Percentiles rank a stretch among this genome's conserved stretches.
These are phyloP conservation scores for Apamea sordens DNA, from an alignment of 2,888 invertebrate genomes.

Conservation along the genomic window DNA sequence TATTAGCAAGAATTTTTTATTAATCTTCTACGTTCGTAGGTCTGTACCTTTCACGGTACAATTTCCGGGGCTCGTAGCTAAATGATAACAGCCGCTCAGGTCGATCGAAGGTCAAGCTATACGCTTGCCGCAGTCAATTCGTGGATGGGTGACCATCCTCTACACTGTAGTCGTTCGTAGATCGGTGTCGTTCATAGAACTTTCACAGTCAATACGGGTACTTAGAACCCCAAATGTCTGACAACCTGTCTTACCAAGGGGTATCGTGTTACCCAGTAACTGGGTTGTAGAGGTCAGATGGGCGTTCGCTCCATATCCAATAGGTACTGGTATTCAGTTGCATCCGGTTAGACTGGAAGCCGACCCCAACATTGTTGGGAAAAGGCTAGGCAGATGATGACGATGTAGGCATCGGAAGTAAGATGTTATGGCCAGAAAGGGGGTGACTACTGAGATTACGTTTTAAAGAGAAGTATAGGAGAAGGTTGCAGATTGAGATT, in stretches of 20 bases:
- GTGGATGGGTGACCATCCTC: no score
- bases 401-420: not conserved
- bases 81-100: no score
- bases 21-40: not conserved
- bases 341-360: not conserved
- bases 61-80: no score
- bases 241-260: not conserved
- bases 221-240: no score
- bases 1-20: not conserved
- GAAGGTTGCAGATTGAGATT: not conserved
- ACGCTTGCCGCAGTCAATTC: no score
- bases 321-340: not conserved
- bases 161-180: no score
- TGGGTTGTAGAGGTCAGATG: not conserved
- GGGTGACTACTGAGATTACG: not conserved
- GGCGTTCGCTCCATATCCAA: not conserved
- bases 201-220: no score
- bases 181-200: no score
- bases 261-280: not conserved
- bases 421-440: not conserved
- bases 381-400: not conserved
- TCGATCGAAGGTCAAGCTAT: no score
- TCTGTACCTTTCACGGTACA: no score
- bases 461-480: not conserved
- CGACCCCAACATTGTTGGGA: not conserved